Evolutionary conservation across 2,888 invertebrate species (phyloP), one percentile per base, ranked within the genome.

Genomic region (Tuta absoluta): DNA sequence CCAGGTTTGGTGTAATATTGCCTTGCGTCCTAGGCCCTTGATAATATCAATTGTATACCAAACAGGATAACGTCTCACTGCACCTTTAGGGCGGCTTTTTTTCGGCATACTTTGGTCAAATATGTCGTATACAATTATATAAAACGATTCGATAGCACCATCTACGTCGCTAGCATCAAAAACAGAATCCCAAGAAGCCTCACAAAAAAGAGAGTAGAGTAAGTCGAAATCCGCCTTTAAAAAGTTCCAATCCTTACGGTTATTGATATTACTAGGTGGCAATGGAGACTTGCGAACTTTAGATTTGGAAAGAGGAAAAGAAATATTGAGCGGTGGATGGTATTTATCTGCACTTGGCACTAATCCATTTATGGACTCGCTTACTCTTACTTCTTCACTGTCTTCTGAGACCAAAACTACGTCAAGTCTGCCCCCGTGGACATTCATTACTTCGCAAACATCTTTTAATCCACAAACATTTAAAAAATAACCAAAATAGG

Each of bases 261-360:
- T 41, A 12, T 41, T 41, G 5, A 41, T 41, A 41, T 41, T 41
- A 41, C 41, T 41, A 14, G 41, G 41, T 10, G 41, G n/a, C 5
- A 41, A 2, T 10, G 3, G n/a, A n/a, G 14, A 3, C 5, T 41
- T 41, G 11, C 2, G 5, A n/a, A 12, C 2, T 41, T 41, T 41
- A 10, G 2, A 2, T 3, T 41, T 69, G 66, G 11, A 10, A 10
- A 41, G n/a, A 8, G 41, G 41, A 5, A 41, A n/a, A 14, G 41
- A 41, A 10, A 41, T 41, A 41, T 41, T 12, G 3, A 41, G 41
- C 12, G 5, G 41, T 2, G 41, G 41, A 19, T 48, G 48, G 48
- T 48, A 48, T 12, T 17, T 7, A 8, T 48, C 48, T 12, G 48
- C 17, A 3, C 2, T 8, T 17, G n/a, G 48, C n/a, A 48, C 48